Evolutionary conservation across 92 coral and sea anemone species (phyloP).

Genomic region (Hydrozoanthus gracilis): DNA sequence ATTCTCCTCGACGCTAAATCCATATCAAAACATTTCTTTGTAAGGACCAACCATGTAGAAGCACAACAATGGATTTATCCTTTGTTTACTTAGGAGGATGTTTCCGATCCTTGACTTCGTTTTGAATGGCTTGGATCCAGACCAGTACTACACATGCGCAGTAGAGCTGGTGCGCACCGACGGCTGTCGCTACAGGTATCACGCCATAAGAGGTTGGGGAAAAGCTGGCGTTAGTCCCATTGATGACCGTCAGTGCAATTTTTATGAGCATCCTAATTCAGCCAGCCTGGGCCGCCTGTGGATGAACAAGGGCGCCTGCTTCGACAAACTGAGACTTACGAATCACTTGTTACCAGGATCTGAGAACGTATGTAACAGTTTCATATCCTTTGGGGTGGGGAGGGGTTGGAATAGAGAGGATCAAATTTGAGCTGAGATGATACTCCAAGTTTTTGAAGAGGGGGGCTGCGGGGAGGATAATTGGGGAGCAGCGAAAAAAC

Average conservation of each 20-base stretch:
- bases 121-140: slow-evolving; percentile 75
- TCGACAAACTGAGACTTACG: slow-evolving; percentile 84
- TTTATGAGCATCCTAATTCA: slow-evolving; percentile 81
- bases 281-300: slow-evolving; percentile 82
- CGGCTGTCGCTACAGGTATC: slow-evolving; percentile 78
- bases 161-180: slow-evolving; percentile 78
- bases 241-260: slow-evolving; percentile 53
- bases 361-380: slow-evolving; percentile 63
- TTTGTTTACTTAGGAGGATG: slow-evolving; percentile 74
- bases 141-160: slow-evolving; percentile 83
- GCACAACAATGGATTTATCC: too few relatives aligned
- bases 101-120: slow-evolving; percentile 87
- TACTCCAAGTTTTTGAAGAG: too few relatives aligned
- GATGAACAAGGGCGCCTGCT: slow-evolving; percentile 78
- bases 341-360: slow-evolving; percentile 72
- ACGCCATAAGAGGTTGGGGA: slow-evolving; percentile 67
- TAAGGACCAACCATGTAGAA: too few relatives aligned
- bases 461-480: too few relatives aligned
- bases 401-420: too few relatives aligned
- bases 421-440: too few relatives aligned
- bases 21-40: too few relatives aligned
- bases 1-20: too few relatives aligned
- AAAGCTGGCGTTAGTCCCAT: slow-evolving; percentile 63
- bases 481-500: too few relatives aligned
- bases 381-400: too few relatives aligned